Evolutionary conservation across 2,113 vertebrate species (phyloP), one percentile per base, ranked within the genome.

Genomic region (Gambusia holbrooki): DNA sequence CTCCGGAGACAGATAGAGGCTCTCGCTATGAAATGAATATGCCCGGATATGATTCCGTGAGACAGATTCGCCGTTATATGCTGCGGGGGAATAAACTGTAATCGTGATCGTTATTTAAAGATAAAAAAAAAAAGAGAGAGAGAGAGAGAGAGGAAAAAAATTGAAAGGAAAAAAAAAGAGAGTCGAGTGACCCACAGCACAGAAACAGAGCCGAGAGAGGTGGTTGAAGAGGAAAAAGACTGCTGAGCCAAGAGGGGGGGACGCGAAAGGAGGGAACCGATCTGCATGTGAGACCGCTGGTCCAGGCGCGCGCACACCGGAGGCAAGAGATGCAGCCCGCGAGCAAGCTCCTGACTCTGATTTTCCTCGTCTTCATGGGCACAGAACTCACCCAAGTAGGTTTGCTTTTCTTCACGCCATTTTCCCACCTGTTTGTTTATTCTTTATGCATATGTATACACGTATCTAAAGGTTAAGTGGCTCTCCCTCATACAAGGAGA

Each of bases 311-410:
- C 94, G 71, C 93, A 87, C 93, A 91, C 90, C 89, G 93, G 92
- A 91, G 90, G 94, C 94, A 85, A 95, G 97, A 96, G 92, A 98
- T 98, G 97, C 96, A 92, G 89, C 96, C 96, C 87, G 94, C 95
- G 94, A 97, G 94, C 96, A 97, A 96, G 96, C 95, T 98, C 87
- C 92, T 97, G 88, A 94, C 96, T 94, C 96, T 98, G 87, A 92
- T 95, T 91, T 89, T 97, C 88, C 96, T 98, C 93, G 90, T 97
- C 95, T 94, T 98, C 93, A 96, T 97, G 96, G 96, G 96, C 95
- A 97, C 96, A 90, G 96, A 98, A 96, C 96, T 98, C 95, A 98
- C 96, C 81, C 97, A 98, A 97, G 97, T 98, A 97, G 95, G 97
- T 96, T 74, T 28, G 27, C 28, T 63, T 33, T 42, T 51, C 19